Percentiles rank a stretch among this genome's conserved stretches.
Evolutionary conservation across 2,797 vertebrate species (phyloP).

Genomic region (Liparis tanakae): DNA sequence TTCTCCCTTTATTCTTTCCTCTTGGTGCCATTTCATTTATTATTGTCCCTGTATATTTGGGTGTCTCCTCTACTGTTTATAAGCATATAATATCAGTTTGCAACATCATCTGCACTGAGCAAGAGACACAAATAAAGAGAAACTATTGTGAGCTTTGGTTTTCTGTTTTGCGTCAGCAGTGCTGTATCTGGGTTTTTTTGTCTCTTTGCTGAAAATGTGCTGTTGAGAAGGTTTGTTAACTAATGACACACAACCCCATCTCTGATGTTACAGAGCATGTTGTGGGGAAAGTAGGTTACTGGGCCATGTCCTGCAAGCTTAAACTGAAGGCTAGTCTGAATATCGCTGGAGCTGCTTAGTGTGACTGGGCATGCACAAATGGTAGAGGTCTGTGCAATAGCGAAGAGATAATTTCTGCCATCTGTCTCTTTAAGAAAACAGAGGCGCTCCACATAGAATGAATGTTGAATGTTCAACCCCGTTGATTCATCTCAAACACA

Average conservation of each 20-base stretch:
- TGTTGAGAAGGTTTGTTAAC: slow-evolving; percentile 79
- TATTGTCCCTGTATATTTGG: neutral
- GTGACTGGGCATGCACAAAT: slow-evolving; percentile 87
- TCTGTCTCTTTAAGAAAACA: slow-evolving; percentile 81
- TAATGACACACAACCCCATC: slow-evolving; percentile 78
- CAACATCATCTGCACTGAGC: slow-evolving; percentile 16
- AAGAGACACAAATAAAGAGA: slow-evolving; percentile 8
- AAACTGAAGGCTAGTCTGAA: slow-evolving; percentile 81
- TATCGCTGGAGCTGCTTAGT: slow-evolving; percentile 80
- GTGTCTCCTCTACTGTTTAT: neutral
- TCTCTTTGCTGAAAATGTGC: slow-evolving; percentile 57
- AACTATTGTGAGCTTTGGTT: slow-evolving; percentile 17
- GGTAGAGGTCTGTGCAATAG: slow-evolving; percentile 53
- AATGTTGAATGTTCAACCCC: slow-evolving; percentile 74
- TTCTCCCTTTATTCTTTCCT: neutral
- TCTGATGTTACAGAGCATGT: slow-evolving; percentile 83
- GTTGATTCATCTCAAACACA: slow-evolving; percentile 63
- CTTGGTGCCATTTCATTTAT: neutral
- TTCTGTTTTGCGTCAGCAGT: slow-evolving; percentile 19
- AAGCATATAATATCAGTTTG: neutral
- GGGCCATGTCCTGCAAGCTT: slow-evolving; percentile 87
- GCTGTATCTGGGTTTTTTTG: slow-evolving; percentile 26
- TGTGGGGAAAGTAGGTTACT: slow-evolving; percentile 87
- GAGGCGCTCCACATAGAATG: slow-evolving; percentile 57
- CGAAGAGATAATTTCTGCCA: slow-evolving; percentile 18